Conservation (phyloP, 2,113 vertebrate species). For the Carassius carassius region DNA sequence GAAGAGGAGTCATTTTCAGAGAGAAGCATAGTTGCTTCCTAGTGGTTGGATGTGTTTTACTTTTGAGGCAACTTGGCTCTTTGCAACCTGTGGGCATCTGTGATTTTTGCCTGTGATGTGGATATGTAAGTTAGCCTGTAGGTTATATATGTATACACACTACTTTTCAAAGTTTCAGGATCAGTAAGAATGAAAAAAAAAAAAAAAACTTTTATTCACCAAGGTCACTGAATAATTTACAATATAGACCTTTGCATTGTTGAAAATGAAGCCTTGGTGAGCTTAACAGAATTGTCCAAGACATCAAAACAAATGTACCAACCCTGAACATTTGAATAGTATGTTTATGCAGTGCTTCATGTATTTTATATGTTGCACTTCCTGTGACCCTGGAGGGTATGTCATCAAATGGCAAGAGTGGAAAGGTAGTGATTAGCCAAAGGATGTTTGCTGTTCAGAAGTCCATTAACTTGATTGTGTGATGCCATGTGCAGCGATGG, state of each 20-base stretch:
- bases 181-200: too few relatives aligned
- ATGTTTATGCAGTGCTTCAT: background rate
- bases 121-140: too few relatives aligned
- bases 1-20: background rate
- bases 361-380: constrained; percentile 6
- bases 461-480: constrained; percentile 27
- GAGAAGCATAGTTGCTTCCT: constrained; percentile 1
- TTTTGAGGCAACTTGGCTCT: background rate
- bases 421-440: constrained; percentile 18
- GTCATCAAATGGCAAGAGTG: background rate
- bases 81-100: background rate
- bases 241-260: too few relatives aligned
- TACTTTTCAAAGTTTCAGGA: too few relatives aligned
- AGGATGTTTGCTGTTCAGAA: background rate
- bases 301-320: background rate
- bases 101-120: too few relatives aligned
- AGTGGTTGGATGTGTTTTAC: background rate
- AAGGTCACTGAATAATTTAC: too few relatives aligned
- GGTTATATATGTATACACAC: too few relatives aligned
- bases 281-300: background rate
- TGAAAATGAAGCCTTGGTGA: background rate
- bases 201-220: too few relatives aligned
- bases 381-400: background rate
- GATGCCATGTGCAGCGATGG: background rate
- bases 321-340: background rate